Percentiles rank a stretch among this genome's conserved stretches.
Evolutionary conservation across 2,888 invertebrate species (phyloP).

Genomic region (Epinotia ramella): DNA sequence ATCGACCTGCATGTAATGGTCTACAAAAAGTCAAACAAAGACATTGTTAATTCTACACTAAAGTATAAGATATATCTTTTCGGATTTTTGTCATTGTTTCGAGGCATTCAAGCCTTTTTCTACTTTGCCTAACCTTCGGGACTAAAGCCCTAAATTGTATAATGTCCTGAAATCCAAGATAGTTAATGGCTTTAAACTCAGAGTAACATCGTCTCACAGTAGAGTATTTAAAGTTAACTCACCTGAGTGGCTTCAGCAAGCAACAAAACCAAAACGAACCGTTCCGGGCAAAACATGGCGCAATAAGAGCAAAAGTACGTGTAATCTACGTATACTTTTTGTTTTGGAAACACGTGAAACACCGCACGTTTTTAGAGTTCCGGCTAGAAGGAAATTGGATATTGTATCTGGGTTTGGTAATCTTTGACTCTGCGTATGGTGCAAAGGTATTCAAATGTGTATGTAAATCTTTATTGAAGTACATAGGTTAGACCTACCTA

Average conservation of each 20-base stretch:
- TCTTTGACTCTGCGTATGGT: not conserved
- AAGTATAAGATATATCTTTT: too few relatives aligned
- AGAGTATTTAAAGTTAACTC: not conserved
- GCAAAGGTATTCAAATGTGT: not conserved
- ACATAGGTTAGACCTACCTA: too few relatives aligned
- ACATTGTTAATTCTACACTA: too few relatives aligned
- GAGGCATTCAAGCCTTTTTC: too few relatives aligned
- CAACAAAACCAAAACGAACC: conserved; percentile 1
- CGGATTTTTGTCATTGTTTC: too few relatives aligned
- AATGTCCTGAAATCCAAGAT: not conserved
- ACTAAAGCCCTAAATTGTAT: too few relatives aligned
- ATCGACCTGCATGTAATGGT: too few relatives aligned
- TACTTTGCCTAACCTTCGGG: too few relatives aligned
- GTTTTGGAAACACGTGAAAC: not conserved
- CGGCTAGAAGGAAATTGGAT: too few relatives aligned
- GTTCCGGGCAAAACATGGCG: conserved; percentile 1
- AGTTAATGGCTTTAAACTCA: not conserved
- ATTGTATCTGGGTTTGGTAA: not conserved
- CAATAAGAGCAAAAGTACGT: conserved; percentile 1
- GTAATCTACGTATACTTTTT: conserved; percentile 12
- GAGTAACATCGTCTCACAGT: not conserved
- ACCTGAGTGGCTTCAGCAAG: conserved; percentile 1
- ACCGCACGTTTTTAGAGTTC: conserved; percentile 5
- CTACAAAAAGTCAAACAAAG: too few relatives aligned
- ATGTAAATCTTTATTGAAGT: too few relatives aligned